Evolutionary conservation across 1,140 invertebrate species (phyloP).

Genomic region (Ephestia elutella): DNA sequence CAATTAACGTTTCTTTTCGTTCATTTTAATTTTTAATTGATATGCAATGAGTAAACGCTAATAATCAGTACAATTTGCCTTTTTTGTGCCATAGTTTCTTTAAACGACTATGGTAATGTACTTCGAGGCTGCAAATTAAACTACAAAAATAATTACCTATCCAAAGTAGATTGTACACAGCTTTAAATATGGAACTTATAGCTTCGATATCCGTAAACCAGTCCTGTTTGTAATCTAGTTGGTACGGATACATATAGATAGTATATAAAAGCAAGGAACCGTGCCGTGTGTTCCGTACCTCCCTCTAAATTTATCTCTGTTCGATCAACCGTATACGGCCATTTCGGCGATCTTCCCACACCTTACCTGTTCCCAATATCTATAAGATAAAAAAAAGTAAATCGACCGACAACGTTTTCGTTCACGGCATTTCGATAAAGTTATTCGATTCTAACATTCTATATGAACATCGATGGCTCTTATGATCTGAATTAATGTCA

Average conservation of each 20-base stretch:
- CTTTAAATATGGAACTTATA: slow-evolving; percentile 52
- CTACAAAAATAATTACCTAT: slow-evolving; percentile 62
- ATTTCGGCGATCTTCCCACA: slow-evolving; percentile 64
- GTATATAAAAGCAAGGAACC: slow-evolving; percentile 25
- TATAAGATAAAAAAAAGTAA: slow-evolving; percentile 52
- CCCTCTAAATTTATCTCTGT: slow-evolving; percentile 51
- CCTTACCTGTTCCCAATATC: slow-evolving; percentile 50
- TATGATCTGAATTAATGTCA: slow-evolving; percentile 71
- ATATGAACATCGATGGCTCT: slow-evolving; percentile 65
- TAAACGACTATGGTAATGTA: slow-evolving; percentile 41
- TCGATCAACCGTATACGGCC: slow-evolving; percentile 48
- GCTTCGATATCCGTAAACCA: slow-evolving; percentile 17
- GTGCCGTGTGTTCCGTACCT: slow-evolving; percentile 14
- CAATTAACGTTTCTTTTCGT: not conserved
- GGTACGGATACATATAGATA: not conserved
- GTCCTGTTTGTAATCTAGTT: slow-evolving; percentile 18
- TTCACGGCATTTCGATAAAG: slow-evolving; percentile 57
- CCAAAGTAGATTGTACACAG: slow-evolving; percentile 44
- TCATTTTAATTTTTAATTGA: slow-evolving; percentile 1
- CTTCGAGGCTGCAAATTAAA: slow-evolving; percentile 53
- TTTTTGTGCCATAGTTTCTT: not conserved
- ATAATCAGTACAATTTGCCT: not conserved
- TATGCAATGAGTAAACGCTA: slow-evolving; percentile 1
- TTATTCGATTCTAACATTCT: slow-evolving; percentile 64
- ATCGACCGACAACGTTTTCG: slow-evolving; percentile 46